phyloP scores from a whole-genome alignment of 2,888 invertebrate genomes.

The Cactoblastis cactorum region DNA sequence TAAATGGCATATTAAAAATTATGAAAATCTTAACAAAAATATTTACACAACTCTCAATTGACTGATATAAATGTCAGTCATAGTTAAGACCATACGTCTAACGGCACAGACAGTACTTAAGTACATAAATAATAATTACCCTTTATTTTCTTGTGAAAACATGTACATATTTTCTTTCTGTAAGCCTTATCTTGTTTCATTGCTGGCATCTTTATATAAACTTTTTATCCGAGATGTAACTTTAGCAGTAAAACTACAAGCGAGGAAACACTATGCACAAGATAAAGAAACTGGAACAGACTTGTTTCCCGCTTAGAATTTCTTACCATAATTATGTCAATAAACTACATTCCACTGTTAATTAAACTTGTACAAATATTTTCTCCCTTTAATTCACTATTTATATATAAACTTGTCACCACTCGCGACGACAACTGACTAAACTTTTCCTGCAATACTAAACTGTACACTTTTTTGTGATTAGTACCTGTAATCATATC shows the following conservation, averaged over 20 bases:
- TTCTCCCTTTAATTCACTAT: not conserved
- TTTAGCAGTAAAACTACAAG: not conserved
- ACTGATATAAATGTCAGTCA: too few species aligned
- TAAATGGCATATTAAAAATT: too few species aligned
- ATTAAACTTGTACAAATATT: constrained; percentile 35
- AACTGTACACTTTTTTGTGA: constrained; percentile 42
- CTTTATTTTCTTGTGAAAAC: not conserved
- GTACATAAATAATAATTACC: not conserved
- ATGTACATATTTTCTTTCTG: not conserved
- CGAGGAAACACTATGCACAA: constrained; percentile 4
- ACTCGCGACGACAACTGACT: not conserved
- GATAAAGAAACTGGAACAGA: constrained; percentile 1
- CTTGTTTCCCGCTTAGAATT: not conserved
- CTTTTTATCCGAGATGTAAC: not conserved
- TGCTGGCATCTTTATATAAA: not conserved
- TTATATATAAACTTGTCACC: not conserved
- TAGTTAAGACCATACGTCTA: too few species aligned
- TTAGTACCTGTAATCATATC: constrained; percentile 55
- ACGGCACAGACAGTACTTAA: not conserved
- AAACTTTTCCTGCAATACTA: not conserved
- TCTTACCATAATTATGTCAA: constrained; percentile 8
- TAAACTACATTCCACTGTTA: constrained; percentile 26
- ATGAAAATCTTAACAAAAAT: too few species aligned
- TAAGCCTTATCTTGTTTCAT: not conserved
- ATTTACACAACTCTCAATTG: too few species aligned